Conservation (phyloP, 2,888 invertebrate species). For the Lochmaea capreae region DNA sequence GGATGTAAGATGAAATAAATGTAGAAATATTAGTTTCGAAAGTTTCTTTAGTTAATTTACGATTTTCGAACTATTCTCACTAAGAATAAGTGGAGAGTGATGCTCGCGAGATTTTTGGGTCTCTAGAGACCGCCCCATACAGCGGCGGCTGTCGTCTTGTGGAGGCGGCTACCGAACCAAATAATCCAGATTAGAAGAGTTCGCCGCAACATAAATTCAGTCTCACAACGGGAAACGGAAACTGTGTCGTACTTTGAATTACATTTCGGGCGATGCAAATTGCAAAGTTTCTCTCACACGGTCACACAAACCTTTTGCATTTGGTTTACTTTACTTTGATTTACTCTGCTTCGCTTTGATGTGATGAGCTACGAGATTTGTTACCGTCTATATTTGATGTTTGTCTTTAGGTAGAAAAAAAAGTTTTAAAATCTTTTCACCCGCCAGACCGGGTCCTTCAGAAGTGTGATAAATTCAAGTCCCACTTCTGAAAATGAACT, state of each 20-base stretch:
- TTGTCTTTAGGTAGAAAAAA: not conserved
- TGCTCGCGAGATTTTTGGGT: not conserved
- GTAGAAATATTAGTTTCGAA: no score
- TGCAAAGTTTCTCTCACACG: slow-evolving; percentile 48
- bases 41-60: not conserved
- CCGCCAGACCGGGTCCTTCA: not conserved
- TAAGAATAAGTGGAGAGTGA: not conserved
- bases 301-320: slow-evolving; percentile 15
- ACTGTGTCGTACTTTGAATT: slow-evolving; percentile 54
- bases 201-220: slow-evolving; percentile 52
- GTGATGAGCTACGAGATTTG: not conserved
- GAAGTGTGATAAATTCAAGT: slow-evolving; percentile 6
- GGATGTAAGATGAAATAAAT: no score
- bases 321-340: slow-evolving; percentile 10
- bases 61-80: not conserved
- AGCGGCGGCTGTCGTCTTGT: not conserved
- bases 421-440: no score
- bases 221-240: slow-evolving; percentile 53
- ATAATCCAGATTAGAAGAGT: slow-evolving; percentile 50
- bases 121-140: not conserved
- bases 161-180: slow-evolving; percentile 27
- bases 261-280: slow-evolving; percentile 51
- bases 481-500: slow-evolving; percentile 21
- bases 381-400: not conserved
- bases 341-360: not conserved